Evolutionary conservation across 1,140 invertebrate species (phyloP).

Genomic region (Bradynema listronoti): DNA sequence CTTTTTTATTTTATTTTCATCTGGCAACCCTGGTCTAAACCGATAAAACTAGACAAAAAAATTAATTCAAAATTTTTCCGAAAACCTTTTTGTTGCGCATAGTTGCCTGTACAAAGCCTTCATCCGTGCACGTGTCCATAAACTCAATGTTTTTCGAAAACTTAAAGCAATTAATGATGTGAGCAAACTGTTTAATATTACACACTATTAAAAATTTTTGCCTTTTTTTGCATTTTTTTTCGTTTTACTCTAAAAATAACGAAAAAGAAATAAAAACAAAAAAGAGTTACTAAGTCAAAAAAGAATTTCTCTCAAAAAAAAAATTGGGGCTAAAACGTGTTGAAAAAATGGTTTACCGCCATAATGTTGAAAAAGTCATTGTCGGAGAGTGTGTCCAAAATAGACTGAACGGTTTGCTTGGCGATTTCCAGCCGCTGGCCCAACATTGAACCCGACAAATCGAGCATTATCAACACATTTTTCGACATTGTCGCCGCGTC

Average conservation of each 20-base stretch:
- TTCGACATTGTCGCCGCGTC: slow-evolving; percentile 93
- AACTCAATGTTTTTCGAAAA: slow-evolving; percentile 59
- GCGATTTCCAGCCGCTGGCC: slow-evolving; percentile 85
- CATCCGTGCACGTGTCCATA: slow-evolving; percentile 55
- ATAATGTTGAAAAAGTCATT: slow-evolving; percentile 94
- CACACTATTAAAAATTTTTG: too few species aligned
- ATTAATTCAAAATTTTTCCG: too few species aligned
- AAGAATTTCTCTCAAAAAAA: too few species aligned
- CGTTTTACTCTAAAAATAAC: too few species aligned
- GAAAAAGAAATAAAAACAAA: too few species aligned
- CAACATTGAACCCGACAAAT: slow-evolving; percentile 93
- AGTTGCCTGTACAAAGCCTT: slow-evolving; percentile 61
- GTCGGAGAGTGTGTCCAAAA: slow-evolving; percentile 89
- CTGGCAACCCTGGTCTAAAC: too few species aligned
- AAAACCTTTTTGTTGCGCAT: slow-evolving; percentile 59
- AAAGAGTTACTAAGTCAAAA: too few species aligned
- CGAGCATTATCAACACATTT: slow-evolving; percentile 88
- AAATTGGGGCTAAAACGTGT: not conserved
- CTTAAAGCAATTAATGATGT: slow-evolving; percentile 57
- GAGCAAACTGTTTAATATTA: slow-evolving; percentile 54
- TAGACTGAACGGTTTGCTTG: slow-evolving; percentile 74
- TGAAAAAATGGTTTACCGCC: slow-evolving; percentile 60
- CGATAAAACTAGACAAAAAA: too few species aligned
- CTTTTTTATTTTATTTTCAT: too few species aligned
- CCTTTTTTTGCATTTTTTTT: slow-evolving; percentile 60